A percentile compares a stretch with the other conserved stretches of the same genome.
Conservation (phyloP, 2,888 invertebrate genomes). For the Drosophila pseudotalamancana region DNA sequence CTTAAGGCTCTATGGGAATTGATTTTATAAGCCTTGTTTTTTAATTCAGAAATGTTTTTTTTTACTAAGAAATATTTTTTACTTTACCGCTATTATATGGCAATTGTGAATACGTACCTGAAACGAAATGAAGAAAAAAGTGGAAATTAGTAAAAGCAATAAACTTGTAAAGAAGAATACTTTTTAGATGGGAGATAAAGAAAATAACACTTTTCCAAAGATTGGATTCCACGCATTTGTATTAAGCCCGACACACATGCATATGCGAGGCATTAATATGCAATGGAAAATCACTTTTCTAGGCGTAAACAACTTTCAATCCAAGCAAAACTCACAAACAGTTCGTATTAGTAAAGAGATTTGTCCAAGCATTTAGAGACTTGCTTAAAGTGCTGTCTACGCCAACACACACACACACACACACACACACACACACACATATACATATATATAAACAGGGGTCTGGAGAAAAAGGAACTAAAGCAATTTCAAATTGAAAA, state of each 20-base stretch:
- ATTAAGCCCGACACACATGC: no score
- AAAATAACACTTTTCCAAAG: no score
- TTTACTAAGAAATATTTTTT: no score
- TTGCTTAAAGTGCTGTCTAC: slow-evolving; percentile 44
- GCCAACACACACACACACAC: slow-evolving; percentile 4
- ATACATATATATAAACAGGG: slow-evolving; percentile 7
- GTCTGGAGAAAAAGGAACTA: slow-evolving; percentile 43
- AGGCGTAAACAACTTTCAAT: slow-evolving; percentile 49
- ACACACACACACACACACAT: background rate
- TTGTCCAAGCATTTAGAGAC: slow-evolving; percentile 24
- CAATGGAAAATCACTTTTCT: slow-evolving; percentile 61
- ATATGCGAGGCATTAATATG: background rate
- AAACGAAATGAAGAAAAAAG: slow-evolving; percentile 45
- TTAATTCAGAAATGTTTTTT: no score
- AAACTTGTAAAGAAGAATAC: background rate
- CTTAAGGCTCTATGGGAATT: no score
- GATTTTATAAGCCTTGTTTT: no score
- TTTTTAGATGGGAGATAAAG: background rate
- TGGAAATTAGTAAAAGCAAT: slow-evolving; percentile 31
- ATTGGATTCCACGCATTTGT: no score
- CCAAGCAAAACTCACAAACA: slow-evolving; percentile 5
- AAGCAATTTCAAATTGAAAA: slow-evolving; percentile 76
- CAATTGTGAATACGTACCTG: slow-evolving; percentile 62
- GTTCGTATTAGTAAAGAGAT: slow-evolving; percentile 10
- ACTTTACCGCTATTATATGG: background rate